phyloP scores from a whole-genome alignment of 2,888 invertebrate species.

The Rhagonycha fulva region DNA sequence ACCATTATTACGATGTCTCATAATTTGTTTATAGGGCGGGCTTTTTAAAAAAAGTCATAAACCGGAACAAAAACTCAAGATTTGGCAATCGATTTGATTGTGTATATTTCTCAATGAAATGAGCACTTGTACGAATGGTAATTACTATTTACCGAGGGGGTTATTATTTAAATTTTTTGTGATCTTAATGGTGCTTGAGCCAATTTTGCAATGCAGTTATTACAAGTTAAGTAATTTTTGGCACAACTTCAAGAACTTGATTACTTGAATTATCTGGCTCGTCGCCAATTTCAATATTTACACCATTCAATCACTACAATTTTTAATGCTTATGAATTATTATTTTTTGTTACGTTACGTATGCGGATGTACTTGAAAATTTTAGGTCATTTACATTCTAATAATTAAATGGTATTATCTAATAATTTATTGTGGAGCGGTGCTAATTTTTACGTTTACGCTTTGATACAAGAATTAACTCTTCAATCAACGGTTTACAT shows the following conservation, averaged over 20 bases:
- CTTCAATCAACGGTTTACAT: too few relatives aligned
- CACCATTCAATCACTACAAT: conserved; percentile 1
- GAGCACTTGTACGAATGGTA: background rate
- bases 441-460: background rate
- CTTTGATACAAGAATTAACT: too few relatives aligned
- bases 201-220: background rate
- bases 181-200: background rate
- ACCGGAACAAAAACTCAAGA: background rate
- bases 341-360: background rate
- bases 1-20: background rate
- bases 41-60: background rate
- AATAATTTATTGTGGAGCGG: background rate
- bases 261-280: background rate
- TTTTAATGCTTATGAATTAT: background rate
- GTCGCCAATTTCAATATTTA: background rate
- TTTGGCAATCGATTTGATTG: background rate
- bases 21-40: background rate
- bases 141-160: background rate
- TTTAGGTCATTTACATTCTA: conserved; percentile 4
- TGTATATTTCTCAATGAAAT: background rate
- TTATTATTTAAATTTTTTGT: background rate
- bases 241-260: background rate
- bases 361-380: background rate
- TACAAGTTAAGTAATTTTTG: background rate
- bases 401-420: background rate